Evolutionary conservation across 2,888 invertebrate genomes (phyloP), one percentile per base, ranked within the genome.

Genomic region (Limnephilus rhombicus): DNA sequence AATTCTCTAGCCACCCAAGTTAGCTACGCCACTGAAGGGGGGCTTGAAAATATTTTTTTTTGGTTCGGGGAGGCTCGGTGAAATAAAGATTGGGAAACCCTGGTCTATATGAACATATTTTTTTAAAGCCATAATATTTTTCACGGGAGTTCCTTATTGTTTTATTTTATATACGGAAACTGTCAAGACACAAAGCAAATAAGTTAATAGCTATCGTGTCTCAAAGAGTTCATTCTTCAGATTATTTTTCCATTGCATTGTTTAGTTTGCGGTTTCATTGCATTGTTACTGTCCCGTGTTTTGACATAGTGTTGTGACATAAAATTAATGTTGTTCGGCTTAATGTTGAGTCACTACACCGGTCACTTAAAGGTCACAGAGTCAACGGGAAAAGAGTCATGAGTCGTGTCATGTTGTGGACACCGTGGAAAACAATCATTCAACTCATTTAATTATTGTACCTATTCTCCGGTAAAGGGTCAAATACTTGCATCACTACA

Each of bases 281-380:
- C 68, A 68, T 68, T 68, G 68, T 68, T n/a, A 11, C 24, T 68
- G 68, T 68, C 24, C 68, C 68, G 68, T 68, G 68, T 68, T 68
- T 68, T 68, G 68, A 68, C 68, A n/a, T n/a, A 68, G n/a, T 68
- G 83, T 37, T 37, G 83, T 83, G 37, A 83, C 83, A 83, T 24
- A 83, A 18, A 83, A 34, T 24, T 37, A 83, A 41, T 41, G 83
- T 31, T 82, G 82, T 53, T 53, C 53, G 49, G 49, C 49, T 49
- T 15, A 15, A 49, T 15, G 53, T 4, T 53, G 68, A 68, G 68
- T 68, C 68, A 68, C 68, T 37, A 18, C 37, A 34, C 37, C n/a
- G 37, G 83, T 83, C 83, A 83, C 83, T 12, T 24, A 83, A 83
- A 83, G 83, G 37, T 83, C 24, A 83, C 83, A 15, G n/a, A 37